These are phyloP conservation scores for Phalacrocorax brasilianus DNA, from an alignment of 2,113 vertebrate genomes.

Conservation along the genomic window DNA sequence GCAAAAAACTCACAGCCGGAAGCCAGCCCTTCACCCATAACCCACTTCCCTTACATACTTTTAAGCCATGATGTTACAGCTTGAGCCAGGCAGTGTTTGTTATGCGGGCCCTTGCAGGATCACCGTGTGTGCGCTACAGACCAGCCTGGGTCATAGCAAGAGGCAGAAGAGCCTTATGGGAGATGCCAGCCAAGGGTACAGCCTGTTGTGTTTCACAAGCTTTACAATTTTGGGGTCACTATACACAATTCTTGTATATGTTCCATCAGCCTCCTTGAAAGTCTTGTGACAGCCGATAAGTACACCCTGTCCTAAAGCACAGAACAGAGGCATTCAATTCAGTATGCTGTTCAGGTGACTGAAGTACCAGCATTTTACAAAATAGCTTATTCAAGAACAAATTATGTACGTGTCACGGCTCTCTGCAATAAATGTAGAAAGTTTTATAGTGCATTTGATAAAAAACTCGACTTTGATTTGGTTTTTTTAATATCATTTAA, in stretches of 20 bases:
- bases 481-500: background rate
- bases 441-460: background rate
- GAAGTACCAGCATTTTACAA: background rate
- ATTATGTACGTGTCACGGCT: background rate
- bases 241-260: background rate
- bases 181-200: background rate
- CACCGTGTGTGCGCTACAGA: fast-evolving
- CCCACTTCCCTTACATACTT: background rate
- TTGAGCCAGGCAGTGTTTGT: background rate
- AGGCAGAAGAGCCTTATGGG: background rate
- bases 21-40: background rate
- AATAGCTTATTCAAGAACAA: constrained; percentile 16
- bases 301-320: background rate
- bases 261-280: background rate
- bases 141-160: background rate
- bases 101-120: background rate
- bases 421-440: background rate
- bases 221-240: background rate
- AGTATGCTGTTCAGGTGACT: background rate
- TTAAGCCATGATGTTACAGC: fast-evolving
- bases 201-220: background rate
- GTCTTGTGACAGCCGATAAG: background rate
- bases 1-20: background rate
- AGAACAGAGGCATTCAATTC: background rate
- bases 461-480: background rate